A percentile compares a stretch with the other conserved stretches of the same genome.
Conservation (phyloP, 2,113 vertebrate genomes). For the Lipotes vexillifer region DNA sequence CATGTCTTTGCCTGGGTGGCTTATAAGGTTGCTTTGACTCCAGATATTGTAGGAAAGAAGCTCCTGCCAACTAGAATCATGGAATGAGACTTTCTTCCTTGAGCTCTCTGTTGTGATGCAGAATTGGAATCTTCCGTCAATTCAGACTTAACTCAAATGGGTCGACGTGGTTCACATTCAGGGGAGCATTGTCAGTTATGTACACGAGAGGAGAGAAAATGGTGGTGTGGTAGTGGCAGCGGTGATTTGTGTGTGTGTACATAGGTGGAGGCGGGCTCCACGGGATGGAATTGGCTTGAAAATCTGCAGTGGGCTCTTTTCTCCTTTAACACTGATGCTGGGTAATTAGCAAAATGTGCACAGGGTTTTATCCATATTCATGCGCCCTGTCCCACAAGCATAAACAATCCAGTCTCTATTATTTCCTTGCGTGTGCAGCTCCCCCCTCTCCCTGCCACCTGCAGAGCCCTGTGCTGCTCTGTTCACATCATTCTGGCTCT, state of each 20-base stretch:
- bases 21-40: slow-evolving; percentile 9
- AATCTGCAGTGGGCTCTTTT: slow-evolving; percentile 59
- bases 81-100: not conserved
- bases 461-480: slow-evolving; percentile 65
- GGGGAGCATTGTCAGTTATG: slow-evolving; percentile 64
- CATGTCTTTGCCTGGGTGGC: not conserved
- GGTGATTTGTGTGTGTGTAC: not conserved
- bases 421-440: slow-evolving; percentile 67
- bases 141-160: slow-evolving; percentile 67
- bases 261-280: slow-evolving; percentile 46
- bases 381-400: slow-evolving; percentile 70
- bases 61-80: not conserved
- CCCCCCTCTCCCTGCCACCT: slow-evolving; percentile 68
- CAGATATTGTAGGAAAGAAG: slow-evolving; percentile 36
- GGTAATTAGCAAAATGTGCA: slow-evolving; percentile 73
- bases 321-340: slow-evolving; percentile 66
- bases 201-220: slow-evolving; percentile 55
- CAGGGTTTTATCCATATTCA: slow-evolving; percentile 74
- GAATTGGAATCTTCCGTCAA: slow-evolving; percentile 64
- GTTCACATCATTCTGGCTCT: slow-evolving; percentile 51
- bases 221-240: not conserved
- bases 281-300: slow-evolving; percentile 62
- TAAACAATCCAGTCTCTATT: slow-evolving; percentile 70
- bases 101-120: slow-evolving; percentile 53
- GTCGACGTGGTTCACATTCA: slow-evolving; percentile 64